A percentile compares a stretch with the other conserved stretches of the same genome.
Evolutionary conservation across 2,888 invertebrate genomes (phyloP).

Genomic region (Diploptera punctata): DNA sequence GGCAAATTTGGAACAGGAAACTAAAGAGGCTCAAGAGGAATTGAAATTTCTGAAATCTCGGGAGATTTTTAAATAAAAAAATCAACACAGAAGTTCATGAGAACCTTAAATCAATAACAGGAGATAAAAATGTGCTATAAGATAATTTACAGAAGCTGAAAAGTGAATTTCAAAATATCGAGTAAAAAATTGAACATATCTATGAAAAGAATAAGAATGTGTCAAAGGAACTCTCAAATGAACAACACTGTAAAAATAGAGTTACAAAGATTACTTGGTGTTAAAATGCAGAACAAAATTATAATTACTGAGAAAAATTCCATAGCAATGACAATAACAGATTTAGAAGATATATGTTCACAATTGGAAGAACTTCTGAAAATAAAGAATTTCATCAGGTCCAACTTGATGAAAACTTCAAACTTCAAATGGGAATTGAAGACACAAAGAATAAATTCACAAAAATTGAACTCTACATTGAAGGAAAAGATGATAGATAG

Average conservation of each 20-base stretch:
- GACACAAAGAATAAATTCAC: neutral
- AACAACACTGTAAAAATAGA: neutral
- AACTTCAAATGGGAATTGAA: neutral
- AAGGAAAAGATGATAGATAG: too few species aligned
- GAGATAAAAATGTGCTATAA: too few species aligned
- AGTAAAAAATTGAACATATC: neutral
- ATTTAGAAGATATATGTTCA: too few species aligned
- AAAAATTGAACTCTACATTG: neutral
- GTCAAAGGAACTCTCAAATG: neutral
- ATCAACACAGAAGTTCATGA: neutral
- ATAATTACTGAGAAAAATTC: neutral
- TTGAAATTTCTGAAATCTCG: neutral
- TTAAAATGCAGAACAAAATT: neutral
- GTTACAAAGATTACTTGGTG: neutral
- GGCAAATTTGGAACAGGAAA: neutral
- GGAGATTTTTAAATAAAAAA: neutral
- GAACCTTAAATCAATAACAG: neutral
- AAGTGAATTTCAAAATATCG: too few species aligned
- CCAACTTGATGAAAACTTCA: neutral
- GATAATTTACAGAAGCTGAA: too few species aligned
- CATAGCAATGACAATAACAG: too few species aligned
- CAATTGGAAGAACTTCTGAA: neutral
- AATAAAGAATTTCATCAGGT: neutral
- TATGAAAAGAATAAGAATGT: neutral
- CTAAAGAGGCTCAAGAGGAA: neutral